Evolutionary conservation across 2,888 invertebrate species (phyloP).

Genomic region (Scaptomyza tumidula): DNA sequence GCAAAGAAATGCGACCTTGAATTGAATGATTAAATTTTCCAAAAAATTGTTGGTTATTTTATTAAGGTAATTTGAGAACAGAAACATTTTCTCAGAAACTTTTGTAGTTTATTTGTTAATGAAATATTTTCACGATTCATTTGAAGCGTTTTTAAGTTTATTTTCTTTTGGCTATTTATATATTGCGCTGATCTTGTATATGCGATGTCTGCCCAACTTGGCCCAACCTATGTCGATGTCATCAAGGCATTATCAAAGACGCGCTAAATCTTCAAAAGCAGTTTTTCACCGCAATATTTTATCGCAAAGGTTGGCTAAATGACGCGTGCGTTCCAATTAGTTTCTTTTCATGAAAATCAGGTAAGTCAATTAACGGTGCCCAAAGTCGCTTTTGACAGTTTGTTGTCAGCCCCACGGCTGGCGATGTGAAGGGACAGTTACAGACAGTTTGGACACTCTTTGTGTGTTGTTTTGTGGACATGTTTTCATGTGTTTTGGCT

Average conservation of each 20-base stretch:
- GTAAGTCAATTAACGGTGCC: conserved; percentile 51
- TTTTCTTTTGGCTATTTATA: conserved; percentile 56
- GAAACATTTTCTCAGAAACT: conserved; percentile 19
- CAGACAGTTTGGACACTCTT: conserved; percentile 21
- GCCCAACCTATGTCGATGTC: conserved; percentile 24
- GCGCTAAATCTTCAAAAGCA: conserved; percentile 47
- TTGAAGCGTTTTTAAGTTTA: conserved; percentile 10
- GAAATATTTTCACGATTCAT: conserved; percentile 43
- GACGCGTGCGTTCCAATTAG: conserved; percentile 55
- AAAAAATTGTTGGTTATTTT: conserved; percentile 15
- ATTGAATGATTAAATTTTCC: conserved; percentile 9
- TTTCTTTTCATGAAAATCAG: conserved; percentile 47
- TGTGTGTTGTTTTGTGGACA: conserved; percentile 10
- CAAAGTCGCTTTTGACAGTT: conserved; percentile 64
- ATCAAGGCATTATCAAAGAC: conserved; percentile 49
- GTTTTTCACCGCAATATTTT: conserved; percentile 51
- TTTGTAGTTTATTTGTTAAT: conserved; percentile 56
- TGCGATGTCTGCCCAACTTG: conserved; percentile 10
- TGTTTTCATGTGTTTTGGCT: background rate
- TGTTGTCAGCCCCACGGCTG: conserved; percentile 45
- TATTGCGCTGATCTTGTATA: conserved; percentile 49
- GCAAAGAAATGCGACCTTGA: conserved; percentile 30
- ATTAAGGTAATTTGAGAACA: conserved; percentile 37
- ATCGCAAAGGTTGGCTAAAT: conserved; percentile 52
- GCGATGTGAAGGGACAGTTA: background rate